Percentiles rank a stretch among this genome's conserved stretches.
Conservation (phyloP, 2,888 invertebrate species). For the Volucella bombylans region DNA sequence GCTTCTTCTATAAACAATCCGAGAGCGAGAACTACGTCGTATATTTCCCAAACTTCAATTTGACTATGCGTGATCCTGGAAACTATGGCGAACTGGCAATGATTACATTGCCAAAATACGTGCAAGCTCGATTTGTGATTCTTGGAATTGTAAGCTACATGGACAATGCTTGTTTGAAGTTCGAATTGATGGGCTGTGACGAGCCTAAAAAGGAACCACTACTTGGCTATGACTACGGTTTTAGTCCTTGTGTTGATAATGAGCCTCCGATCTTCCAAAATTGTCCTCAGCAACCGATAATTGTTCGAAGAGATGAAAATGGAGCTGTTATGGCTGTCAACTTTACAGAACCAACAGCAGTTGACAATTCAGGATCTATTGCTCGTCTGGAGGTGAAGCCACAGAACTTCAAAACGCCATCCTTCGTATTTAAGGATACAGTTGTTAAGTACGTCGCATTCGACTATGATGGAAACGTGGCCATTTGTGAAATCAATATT, state of each 20-base stretch:
- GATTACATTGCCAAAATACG: slow-evolving; percentile 96
- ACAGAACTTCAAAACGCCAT: slow-evolving; percentile 93
- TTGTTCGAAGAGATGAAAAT: slow-evolving; percentile 93
- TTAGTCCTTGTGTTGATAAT: slow-evolving; percentile 96
- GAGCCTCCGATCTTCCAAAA: slow-evolving; percentile 98
- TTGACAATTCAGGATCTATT: slow-evolving; percentile 97
- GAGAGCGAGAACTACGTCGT: slow-evolving; percentile 97
- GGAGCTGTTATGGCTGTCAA: slow-evolving; percentile 95
- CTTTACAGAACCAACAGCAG: slow-evolving; percentile 95
- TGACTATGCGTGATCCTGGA: slow-evolving; percentile 97
- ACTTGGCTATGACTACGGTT: slow-evolving; percentile 96
- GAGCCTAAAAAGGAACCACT: slow-evolving; percentile 91
- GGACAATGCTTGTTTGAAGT: slow-evolving; percentile 97
- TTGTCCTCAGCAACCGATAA: slow-evolving; percentile 95
- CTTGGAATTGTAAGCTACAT: slow-evolving; percentile 97
- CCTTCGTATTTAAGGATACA: slow-evolving; percentile 94
- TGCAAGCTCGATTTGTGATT: slow-evolving; percentile 96
- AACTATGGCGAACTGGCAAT: slow-evolving; percentile 98
- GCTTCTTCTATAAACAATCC: slow-evolving; percentile 97
- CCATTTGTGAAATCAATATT: slow-evolving; percentile 97
- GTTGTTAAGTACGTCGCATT: slow-evolving; percentile 97
- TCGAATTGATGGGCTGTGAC: slow-evolving; percentile 97
- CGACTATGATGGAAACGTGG: slow-evolving; percentile 98
- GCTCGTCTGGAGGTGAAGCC: slow-evolving; percentile 96
- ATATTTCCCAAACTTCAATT: slow-evolving; percentile 97